Base-by-base conservation (phyloP, 1,140 invertebrate species). In the Ceratosolen solmsi region DNA sequence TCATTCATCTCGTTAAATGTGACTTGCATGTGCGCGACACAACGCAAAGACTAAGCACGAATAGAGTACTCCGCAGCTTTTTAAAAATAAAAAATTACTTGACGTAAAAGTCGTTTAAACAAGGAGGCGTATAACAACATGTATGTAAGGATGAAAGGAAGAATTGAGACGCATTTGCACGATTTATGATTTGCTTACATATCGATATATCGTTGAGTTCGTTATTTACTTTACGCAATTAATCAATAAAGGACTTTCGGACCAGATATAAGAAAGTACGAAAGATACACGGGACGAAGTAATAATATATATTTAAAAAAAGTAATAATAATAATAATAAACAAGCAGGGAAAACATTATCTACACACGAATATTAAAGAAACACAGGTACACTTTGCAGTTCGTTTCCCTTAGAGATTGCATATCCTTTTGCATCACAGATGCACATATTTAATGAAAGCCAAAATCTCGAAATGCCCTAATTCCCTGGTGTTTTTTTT, bases 361-460 rank as follows among this genome's bases (percentile, higher is more conserved):
- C 51, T 80, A 63, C 27, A 80, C 71, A 73, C 36, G 33, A 71
- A 71, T 13, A 49, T 49, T 63, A 68, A 80, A 75, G 46, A 65
- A 80, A 80, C 60, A 74, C 79, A 80, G 79, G 72, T 80, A 75
- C 71, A 51, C n/a, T 73, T 79, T 70, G 46, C 51, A n/a, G 60
- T 72, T 79, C 27, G 41, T 65, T 79, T 56, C 9, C 36, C 11
- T 22, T 63, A 36, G 25, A 72, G n/a, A 63, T 70, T 56, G 60
- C n/a, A n/a, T 30, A 36, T 22, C 11, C 33, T 63, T 15, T 73
- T n/a, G n/a, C 51, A 79, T 51, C 79, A 13, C 46, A 75, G 58
- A 72, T 73, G 70, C 68, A 38, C 36, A 60, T 46, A 46, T 60
- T 33, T 60, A 79, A 73, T 79, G 15, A 56, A 56, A 46, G 70